Evolutionary conservation across 2,797 vertebrate genomes (phyloP).

Genomic region (Cygnus olor): DNA sequence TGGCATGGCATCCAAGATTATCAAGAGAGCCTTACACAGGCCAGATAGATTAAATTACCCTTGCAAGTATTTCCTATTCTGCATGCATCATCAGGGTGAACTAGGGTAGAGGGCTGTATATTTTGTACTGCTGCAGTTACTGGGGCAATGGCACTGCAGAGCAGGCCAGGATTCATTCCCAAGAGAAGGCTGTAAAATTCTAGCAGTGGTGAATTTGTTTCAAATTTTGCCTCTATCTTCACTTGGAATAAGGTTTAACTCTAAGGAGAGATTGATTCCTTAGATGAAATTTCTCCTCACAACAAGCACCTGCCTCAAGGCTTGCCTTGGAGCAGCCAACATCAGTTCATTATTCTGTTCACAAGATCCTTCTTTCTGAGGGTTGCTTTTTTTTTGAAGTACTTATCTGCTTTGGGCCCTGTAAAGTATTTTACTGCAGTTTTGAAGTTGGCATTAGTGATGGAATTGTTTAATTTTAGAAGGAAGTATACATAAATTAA

Average conservation of each 20-base stretch:
- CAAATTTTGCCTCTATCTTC: neutral
- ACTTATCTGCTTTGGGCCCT: neutral
- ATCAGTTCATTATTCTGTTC: neutral
- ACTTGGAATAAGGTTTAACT: neutral
- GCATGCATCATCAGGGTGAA: neutral
- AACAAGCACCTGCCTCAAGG: neutral
- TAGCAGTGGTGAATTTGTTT: neutral
- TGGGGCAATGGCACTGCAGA: neutral
- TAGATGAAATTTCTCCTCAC: neutral
- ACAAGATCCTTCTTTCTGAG: neutral
- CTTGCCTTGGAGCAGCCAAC: neutral
- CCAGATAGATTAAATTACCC: slow-evolving; percentile 53
- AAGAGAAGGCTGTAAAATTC: neutral
- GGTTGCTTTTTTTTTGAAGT: fast-evolving
- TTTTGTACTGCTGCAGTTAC: neutral
- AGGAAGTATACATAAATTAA: neutral
- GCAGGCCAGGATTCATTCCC: neutral
- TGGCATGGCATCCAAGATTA: neutral
- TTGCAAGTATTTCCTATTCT: slow-evolving; percentile 5
- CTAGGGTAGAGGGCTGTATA: neutral
- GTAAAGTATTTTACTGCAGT: neutral
- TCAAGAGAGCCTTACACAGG: slow-evolving; percentile 16
- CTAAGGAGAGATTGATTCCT: neutral
- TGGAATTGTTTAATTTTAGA: neutral
- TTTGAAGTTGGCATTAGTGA: neutral